Evolutionary conservation across 2,888 invertebrate species (phyloP).

Genomic region (Ophraella communa): DNA sequence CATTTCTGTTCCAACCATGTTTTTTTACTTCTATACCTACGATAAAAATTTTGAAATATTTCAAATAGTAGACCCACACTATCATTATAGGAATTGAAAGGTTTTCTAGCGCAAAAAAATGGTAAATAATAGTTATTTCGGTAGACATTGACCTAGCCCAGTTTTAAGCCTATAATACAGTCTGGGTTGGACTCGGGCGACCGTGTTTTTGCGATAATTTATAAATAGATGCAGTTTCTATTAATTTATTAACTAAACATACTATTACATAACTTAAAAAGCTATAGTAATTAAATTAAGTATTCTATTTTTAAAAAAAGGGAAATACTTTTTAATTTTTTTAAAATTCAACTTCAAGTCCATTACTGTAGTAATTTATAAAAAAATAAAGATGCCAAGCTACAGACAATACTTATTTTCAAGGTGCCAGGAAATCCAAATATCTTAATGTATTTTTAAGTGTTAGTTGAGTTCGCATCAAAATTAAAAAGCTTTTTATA

Average conservation of each 20-base stretch:
- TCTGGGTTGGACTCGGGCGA: conserved; percentile 3
- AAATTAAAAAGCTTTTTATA: neutral
- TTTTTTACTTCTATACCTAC: no score
- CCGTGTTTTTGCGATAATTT: neutral
- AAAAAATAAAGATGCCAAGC: neutral
- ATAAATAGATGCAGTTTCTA: neutral
- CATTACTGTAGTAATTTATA: neutral
- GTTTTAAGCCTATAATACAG: conserved; percentile 1
- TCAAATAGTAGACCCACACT: conserved; percentile 12
- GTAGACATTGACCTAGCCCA: conserved; percentile 39
- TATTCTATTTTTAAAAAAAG: no score
- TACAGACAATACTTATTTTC: neutral
- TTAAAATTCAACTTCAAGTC: neutral
- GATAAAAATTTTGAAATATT: conserved; percentile 13
- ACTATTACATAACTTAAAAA: no score
- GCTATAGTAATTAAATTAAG: no score
- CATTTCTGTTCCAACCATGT: neutral
- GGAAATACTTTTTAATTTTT: no score
- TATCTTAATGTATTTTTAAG: conserved; percentile 51
- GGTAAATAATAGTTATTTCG: conserved; percentile 55
- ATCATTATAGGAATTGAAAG: conserved; percentile 57
- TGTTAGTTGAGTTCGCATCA: conserved; percentile 31
- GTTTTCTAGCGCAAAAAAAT: conserved; percentile 49
- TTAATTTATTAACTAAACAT: neutral
- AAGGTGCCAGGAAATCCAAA: conserved; percentile 41